Evolutionary conservation across 2,888 invertebrate genomes (phyloP).

Genomic region (Taenaris catops): DNA sequence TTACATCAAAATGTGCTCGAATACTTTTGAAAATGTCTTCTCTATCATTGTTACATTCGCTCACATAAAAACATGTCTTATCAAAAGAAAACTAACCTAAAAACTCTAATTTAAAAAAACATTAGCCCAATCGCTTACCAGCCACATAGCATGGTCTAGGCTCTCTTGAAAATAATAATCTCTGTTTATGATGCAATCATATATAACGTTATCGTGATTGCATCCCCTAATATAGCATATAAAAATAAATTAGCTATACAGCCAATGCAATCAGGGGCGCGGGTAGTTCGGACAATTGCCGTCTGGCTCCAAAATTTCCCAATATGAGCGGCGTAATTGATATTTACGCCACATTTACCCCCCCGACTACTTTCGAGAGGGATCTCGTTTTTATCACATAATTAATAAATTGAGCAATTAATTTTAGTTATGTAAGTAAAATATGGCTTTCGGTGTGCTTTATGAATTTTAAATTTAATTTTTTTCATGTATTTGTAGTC

Average conservation of each 20-base stretch:
- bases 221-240: slow-evolving; percentile 35
- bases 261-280: slow-evolving; percentile 42
- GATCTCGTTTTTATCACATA: slow-evolving; percentile 46
- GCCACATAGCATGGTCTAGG: too few relatives aligned
- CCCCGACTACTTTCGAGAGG: slow-evolving; percentile 36
- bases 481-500: too few relatives aligned
- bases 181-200: slow-evolving; percentile 8
- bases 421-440: slow-evolving; percentile 18
- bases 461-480: slow-evolving; percentile 6
- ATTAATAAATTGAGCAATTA: slow-evolving; percentile 36
- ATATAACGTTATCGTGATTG: slow-evolving; percentile 5
- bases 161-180: too few relatives aligned
- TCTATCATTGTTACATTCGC: too few relatives aligned
- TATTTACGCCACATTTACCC: slow-evolving; percentile 68
- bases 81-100: too few relatives aligned
- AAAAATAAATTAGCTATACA: slow-evolving; percentile 70
- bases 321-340: slow-evolving; percentile 61
- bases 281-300: slow-evolving; percentile 44
- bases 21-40: too few relatives aligned
- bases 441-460: slow-evolving; percentile 11
- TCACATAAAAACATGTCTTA: too few relatives aligned
- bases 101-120: too few relatives aligned
- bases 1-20: too few relatives aligned
- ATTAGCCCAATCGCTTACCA: too few relatives aligned
- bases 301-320: slow-evolving; percentile 51